Percentiles rank a stretch among this genome's conserved stretches.
phyloP scores from a whole-genome alignment of 1,140 invertebrate genomes.

The Maniola jurtina region DNA sequence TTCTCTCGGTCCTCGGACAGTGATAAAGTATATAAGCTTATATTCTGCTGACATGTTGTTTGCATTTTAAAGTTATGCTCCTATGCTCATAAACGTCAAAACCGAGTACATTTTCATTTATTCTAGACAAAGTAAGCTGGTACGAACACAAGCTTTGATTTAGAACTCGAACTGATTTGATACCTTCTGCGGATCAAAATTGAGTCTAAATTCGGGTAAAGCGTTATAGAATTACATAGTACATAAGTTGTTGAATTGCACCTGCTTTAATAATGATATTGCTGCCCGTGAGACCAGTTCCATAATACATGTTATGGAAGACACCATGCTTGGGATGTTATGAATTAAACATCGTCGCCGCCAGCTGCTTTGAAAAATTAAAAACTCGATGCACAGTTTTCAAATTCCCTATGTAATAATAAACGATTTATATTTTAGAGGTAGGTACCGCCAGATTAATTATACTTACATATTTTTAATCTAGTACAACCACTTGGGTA shows the following conservation, averaged over 20 bases:
- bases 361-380: conserved; percentile 22
- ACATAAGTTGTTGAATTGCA: conserved; percentile 10
- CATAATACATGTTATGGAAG: conserved; percentile 8
- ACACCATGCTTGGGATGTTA: conserved; percentile 4
- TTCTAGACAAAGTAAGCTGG: background rate
- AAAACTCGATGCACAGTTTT: background rate
- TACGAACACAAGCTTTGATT: background rate
- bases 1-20: background rate
- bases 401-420: background rate
- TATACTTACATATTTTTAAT: too few relatives aligned
- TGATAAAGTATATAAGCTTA: background rate
- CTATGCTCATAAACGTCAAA: conserved; percentile 3
- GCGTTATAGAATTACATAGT: conserved; percentile 5
- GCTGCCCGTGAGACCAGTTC: conserved; percentile 12
- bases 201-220: background rate
- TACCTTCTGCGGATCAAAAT: background rate
- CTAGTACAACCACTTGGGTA: too few relatives aligned
- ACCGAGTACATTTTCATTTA: background rate
- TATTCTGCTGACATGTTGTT: background rate
- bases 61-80: conserved; percentile 1
- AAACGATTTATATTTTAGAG: too few relatives aligned
- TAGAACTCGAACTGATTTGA: background rate
- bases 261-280: conserved; percentile 22
- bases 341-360: conserved; percentile 16
- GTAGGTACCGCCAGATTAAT: too few relatives aligned